A percentile compares a stretch with the other conserved stretches of the same genome.
These are phyloP conservation scores for Podabrus alpinus DNA, from an alignment of 2,888 invertebrate genomes.

Conservation along the genomic window DNA sequence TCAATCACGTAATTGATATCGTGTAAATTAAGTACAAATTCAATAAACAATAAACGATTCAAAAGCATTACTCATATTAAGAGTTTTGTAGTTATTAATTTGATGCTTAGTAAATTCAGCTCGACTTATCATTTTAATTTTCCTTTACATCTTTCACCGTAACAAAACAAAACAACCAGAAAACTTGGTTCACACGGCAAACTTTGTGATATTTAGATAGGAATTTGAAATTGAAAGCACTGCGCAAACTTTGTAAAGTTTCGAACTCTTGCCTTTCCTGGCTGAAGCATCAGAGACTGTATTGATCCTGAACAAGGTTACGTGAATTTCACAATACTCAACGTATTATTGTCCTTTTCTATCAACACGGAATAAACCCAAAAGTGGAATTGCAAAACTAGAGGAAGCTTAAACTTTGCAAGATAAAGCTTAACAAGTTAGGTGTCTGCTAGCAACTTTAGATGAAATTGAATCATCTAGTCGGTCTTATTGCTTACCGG, in stretches of 20 bases:
- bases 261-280: constrained; percentile 49
- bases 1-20: constrained; percentile 26
- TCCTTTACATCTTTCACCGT: constrained; percentile 3
- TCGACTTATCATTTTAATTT: constrained; percentile 11
- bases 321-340: constrained; percentile 51
- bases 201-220: constrained; percentile 26
- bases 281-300: constrained; percentile 53
- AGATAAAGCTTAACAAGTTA: constrained; percentile 2
- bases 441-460: constrained; percentile 1
- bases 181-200: constrained; percentile 19
- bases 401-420: constrained; percentile 7
- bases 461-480: constrained; percentile 4
- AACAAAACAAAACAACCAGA: constrained; percentile 8
- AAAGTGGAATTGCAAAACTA: constrained; percentile 23
- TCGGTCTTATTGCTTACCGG: background rate
- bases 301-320: constrained; percentile 54
- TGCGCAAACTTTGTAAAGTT: constrained; percentile 51
- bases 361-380: constrained; percentile 31
- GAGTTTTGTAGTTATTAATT: constrained; percentile 6
- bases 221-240: constrained; percentile 31
- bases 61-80: background rate
- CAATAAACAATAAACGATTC: background rate
- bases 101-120: constrained; percentile 1
- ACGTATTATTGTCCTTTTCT: constrained; percentile 43
- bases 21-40: constrained; percentile 26